These are phyloP conservation scores for Pentamera pediparva DNA, from an alignment of 53 echinoderm and acorn worm genomes.

Conservation along the genomic window DNA sequence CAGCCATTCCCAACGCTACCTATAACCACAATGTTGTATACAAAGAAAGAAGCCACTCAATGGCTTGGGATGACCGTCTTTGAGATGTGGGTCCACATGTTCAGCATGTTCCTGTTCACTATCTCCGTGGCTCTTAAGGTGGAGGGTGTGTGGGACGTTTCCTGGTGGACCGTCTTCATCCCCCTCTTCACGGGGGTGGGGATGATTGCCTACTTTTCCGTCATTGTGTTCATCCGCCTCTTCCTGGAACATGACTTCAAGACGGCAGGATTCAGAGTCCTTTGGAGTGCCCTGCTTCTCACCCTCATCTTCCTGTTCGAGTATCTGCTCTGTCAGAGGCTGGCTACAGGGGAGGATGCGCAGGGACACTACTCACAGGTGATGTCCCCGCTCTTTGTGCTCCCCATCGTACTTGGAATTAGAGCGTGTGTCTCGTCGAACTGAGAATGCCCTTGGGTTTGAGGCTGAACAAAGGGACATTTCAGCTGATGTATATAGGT, in stretches of 20 bases:
- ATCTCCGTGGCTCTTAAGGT: constrained; percentile 75
- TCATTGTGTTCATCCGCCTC: constrained; percentile 80
- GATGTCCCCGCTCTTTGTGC: constrained; percentile 78
- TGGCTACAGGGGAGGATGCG: constrained; percentile 49
- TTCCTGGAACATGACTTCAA: constrained; percentile 66
- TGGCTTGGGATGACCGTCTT: constrained; percentile 95
- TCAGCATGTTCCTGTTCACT: constrained; percentile 72
- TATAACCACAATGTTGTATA: constrained; percentile 66
- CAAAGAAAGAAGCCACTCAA: constrained; percentile 70
- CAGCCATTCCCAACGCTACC: not conserved
- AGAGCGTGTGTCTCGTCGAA: constrained; percentile 52
- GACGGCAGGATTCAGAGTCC: constrained; percentile 58
- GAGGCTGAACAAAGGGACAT: no score
- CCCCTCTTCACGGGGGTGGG: constrained; percentile 81
- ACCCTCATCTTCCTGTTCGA: constrained; percentile 50
- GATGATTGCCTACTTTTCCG: constrained; percentile 82
- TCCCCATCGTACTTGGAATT: constrained; percentile 60
- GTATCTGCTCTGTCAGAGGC: constrained; percentile 71
- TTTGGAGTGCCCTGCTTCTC: constrained; percentile 86
- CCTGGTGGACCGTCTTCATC: constrained; percentile 89
- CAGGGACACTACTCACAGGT: constrained; percentile 49
- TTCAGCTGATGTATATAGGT: no score
- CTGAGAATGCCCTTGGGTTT: constrained; percentile 58
- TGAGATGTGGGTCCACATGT: constrained; percentile 84
- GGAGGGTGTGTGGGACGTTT: constrained; percentile 46